A percentile compares a stretch with the other conserved stretches of the same genome.
These are phyloP conservation scores for Camponotus fellah DNA, from an alignment of 2,888 invertebrate genomes.

Conservation along the genomic window DNA sequence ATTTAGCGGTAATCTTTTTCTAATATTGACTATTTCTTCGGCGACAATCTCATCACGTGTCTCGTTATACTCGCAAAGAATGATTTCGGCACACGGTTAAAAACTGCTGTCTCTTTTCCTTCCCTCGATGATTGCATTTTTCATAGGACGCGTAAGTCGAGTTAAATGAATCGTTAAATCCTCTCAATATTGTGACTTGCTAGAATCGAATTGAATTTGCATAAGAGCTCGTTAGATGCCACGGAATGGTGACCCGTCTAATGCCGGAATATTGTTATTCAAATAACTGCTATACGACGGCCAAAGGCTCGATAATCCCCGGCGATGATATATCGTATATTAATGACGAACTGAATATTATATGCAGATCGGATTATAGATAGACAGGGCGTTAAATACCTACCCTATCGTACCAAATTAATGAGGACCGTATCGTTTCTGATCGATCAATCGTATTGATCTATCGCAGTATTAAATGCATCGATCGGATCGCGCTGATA, in stretches of 20 bases:
- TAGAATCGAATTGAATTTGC: constrained; percentile 74
- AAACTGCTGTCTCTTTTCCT: not conserved
- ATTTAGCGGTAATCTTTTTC: not conserved
- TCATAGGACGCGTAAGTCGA: constrained; percentile 51
- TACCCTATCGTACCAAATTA: constrained; percentile 70
- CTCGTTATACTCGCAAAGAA: constrained; percentile 6
- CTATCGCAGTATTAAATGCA: constrained; percentile 41
- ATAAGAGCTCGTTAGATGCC: constrained; percentile 75
- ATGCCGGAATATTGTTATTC: constrained; percentile 82
- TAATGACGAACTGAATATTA: constrained; percentile 76
- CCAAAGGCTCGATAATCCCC: constrained; percentile 61
- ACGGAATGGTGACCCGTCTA: constrained; percentile 75
- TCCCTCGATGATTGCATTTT: constrained; percentile 23
- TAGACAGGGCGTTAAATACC: constrained; percentile 69
- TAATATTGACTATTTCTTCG: constrained; percentile 9
- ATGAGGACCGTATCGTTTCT: constrained; percentile 62
- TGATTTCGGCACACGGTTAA: constrained; percentile 8
- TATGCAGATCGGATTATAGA: constrained; percentile 78
- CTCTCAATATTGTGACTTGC: constrained; percentile 79
- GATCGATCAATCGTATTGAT: constrained; percentile 60
- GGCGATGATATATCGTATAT: constrained; percentile 78
- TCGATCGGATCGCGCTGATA: constrained; percentile 61
- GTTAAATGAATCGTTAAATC: constrained; percentile 79
- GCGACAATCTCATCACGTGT: not conserved
- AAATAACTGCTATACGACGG: constrained; percentile 74